These are phyloP conservation scores for Camelus dromedarius DNA, from an alignment of 2,113 vertebrate species.

Conservation along the genomic window DNA sequence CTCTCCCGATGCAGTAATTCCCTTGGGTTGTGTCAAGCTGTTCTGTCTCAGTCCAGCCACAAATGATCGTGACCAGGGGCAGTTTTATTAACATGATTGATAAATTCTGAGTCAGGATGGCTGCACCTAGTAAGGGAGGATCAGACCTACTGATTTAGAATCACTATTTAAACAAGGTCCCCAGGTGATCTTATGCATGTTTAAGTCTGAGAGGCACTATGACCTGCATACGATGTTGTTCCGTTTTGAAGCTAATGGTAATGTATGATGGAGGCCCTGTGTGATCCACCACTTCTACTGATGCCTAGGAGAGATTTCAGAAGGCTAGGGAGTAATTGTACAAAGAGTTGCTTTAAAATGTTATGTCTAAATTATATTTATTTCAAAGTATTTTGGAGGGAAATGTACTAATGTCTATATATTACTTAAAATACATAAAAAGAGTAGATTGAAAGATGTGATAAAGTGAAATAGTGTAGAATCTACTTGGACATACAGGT, in stretches of 20 bases:
- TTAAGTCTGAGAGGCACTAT: not conserved
- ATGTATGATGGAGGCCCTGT: not conserved
- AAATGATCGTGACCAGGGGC: too few relatives aligned
- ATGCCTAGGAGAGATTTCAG: not conserved
- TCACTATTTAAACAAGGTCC: constrained; percentile 27
- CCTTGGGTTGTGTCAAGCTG: too few relatives aligned
- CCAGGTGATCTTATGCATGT: not conserved
- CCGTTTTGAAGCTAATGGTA: not conserved
- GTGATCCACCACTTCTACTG: not conserved
- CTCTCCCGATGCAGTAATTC: too few relatives aligned
- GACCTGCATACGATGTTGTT: not conserved
- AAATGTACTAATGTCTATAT: not conserved
- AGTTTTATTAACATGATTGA: too few relatives aligned
- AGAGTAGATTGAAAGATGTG: not conserved
- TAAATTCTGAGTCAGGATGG: too few relatives aligned
- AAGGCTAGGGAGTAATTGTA: not conserved
- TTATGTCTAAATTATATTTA: not conserved
- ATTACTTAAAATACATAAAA: not conserved
- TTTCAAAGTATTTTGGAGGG: not conserved
- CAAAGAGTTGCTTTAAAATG: not conserved
- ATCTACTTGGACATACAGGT: not conserved
- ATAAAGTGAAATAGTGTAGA: not conserved
- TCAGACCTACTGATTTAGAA: not conserved
- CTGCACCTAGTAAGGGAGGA: too few relatives aligned
- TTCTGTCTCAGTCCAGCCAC: too few relatives aligned